phyloP scores from a whole-genome alignment of 1,140 invertebrate species.

The Oedothorax gibbosus region DNA sequence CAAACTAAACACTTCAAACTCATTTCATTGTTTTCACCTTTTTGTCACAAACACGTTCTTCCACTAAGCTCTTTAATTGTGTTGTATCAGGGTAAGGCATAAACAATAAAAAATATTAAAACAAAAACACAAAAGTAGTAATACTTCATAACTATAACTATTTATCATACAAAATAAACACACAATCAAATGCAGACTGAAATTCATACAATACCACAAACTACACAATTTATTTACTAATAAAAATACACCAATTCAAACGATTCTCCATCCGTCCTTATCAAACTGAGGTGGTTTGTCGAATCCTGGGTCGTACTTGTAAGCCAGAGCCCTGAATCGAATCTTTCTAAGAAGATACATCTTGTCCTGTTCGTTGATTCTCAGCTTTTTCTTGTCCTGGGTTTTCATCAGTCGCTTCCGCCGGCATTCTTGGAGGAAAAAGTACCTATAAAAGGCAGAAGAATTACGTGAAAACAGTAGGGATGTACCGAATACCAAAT shows the following conservation, averaged over 20 bases:
- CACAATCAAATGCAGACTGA: background rate
- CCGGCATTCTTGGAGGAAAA: slow-evolving; percentile 44
- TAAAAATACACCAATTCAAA: slow-evolving; percentile 19
- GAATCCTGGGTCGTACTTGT: slow-evolving; percentile 52
- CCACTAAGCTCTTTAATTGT: too few relatives aligned
- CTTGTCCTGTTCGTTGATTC: slow-evolving; percentile 48
- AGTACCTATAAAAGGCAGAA: background rate
- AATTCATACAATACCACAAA: background rate
- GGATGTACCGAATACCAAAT: too few relatives aligned
- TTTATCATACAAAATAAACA: too few relatives aligned
- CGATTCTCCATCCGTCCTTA: slow-evolving; percentile 42
- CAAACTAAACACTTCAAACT: too few relatives aligned
- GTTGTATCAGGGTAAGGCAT: too few relatives aligned
- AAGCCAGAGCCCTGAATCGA: slow-evolving; percentile 62
- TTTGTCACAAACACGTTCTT: too few relatives aligned
- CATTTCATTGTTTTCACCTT: too few relatives aligned
- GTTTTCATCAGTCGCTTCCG: slow-evolving; percentile 2
- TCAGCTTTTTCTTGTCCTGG: slow-evolving; percentile 6
- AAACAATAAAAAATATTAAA: too few relatives aligned
- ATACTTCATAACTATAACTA: too few relatives aligned
- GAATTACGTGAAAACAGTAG: background rate
- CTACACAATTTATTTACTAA: background rate
- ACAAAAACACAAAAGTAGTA: too few relatives aligned
- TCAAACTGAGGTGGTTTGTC: slow-evolving; percentile 44
- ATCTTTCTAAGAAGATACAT: slow-evolving; percentile 32